These are phyloP conservation scores for Antheraea pernyi DNA, from an alignment of 1,140 invertebrate genomes.

Conservation along the genomic window DNA sequence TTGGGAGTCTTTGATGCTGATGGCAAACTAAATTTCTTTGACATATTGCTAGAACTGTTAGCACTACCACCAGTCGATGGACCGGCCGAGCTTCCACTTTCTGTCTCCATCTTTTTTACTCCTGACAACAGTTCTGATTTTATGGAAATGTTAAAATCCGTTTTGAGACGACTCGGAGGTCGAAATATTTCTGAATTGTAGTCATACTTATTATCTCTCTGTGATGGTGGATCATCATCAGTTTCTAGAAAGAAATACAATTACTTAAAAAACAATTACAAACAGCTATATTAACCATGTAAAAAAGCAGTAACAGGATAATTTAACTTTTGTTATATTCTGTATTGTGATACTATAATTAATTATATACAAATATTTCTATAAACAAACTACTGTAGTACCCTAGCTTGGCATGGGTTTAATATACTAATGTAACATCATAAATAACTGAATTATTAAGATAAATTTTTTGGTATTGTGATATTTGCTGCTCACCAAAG, in stretches of 20 bases:
- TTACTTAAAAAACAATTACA: too few relatives aligned
- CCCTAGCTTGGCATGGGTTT: too few relatives aligned
- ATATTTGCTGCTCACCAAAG: too few relatives aligned
- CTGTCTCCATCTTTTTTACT: conserved; percentile 52
- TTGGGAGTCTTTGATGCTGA: conserved; percentile 37
- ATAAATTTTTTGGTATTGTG: too few relatives aligned
- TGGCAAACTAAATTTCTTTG: conserved; percentile 58
- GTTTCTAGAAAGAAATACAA: conserved; percentile 55
- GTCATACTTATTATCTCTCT: conserved; percentile 54
- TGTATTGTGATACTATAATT: too few relatives aligned
- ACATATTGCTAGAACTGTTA: conserved; percentile 70
- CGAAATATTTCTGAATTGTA: conserved; percentile 54
- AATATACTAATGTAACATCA: too few relatives aligned
- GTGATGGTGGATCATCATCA: conserved; percentile 36
- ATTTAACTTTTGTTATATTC: too few relatives aligned
- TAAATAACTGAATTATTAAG: too few relatives aligned
- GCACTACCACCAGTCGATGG: conserved; percentile 58
- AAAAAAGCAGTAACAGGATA: too few relatives aligned
- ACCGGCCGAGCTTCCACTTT: conserved; percentile 37
- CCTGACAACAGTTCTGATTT: conserved; percentile 61
- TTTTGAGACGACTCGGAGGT: conserved; percentile 60
- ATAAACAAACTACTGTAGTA: too few relatives aligned
- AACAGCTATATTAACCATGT: too few relatives aligned
- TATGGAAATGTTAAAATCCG: conserved; percentile 73
- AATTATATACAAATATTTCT: too few relatives aligned